phyloP scores from a whole-genome alignment of 2,113 vertebrate genomes.

The Alouatta palliata region DNA sequence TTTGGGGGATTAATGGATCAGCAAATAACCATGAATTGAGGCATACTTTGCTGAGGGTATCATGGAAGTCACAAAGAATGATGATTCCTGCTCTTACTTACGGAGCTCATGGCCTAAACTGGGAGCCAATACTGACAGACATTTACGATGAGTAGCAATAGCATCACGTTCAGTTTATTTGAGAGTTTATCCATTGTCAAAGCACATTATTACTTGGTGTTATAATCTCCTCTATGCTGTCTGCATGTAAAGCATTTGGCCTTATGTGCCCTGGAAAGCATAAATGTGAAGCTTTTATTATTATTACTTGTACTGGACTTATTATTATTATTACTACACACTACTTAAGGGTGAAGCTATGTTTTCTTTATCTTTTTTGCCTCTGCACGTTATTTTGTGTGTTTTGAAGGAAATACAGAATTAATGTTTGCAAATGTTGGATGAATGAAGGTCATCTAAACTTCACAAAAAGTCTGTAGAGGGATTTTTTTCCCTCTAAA shows the following conservation, averaged over 20 bases:
- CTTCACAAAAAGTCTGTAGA: neutral
- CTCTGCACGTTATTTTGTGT: neutral
- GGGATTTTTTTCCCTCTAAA: slow-evolving; percentile 32
- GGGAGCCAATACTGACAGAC: neutral
- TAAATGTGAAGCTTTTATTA: neutral
- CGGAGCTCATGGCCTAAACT: neutral
- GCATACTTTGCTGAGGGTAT: neutral
- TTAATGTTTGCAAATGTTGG: neutral
- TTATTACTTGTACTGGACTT: neutral
- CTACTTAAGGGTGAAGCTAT: neutral
- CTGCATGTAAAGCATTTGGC: neutral
- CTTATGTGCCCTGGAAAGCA: neutral
- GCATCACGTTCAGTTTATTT: neutral
- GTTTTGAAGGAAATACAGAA: neutral
- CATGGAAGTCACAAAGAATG: neutral
- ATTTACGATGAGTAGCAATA: neutral
- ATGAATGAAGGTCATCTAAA: neutral
- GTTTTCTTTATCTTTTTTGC: neutral
- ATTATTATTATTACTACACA: neutral
- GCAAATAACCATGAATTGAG: neutral
- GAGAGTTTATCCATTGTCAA: neutral
- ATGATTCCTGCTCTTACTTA: neutral
- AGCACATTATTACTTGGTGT: neutral
- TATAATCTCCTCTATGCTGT: neutral
- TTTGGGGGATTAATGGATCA: neutral